Evolutionary conservation across 1,140 invertebrate genomes (phyloP).

Genomic region (Drosophila ananassae): DNA sequence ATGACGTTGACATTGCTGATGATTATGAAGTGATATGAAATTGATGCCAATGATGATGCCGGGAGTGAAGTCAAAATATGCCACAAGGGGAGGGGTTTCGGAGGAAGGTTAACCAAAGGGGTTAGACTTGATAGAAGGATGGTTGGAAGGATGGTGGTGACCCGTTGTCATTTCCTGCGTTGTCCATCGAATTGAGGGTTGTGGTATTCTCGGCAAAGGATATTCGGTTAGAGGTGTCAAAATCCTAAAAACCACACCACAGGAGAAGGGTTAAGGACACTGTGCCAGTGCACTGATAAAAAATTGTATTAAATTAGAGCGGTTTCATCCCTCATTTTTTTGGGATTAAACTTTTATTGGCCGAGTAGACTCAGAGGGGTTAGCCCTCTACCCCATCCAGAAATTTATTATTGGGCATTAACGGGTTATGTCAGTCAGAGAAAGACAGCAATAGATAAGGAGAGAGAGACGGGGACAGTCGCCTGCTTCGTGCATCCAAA

Average conservation of each 20-base stretch:
- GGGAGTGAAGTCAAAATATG: conserved; percentile 71
- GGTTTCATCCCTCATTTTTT: conserved; percentile 31
- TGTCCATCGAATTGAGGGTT: conserved; percentile 53
- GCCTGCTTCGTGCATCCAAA: conserved; percentile 44
- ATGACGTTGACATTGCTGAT: conserved; percentile 72
- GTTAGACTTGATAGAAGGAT: background rate
- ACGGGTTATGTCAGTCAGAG: conserved; percentile 58
- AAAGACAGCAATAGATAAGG: conserved; percentile 1
- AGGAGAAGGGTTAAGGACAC: conserved; percentile 17
- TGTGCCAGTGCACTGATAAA: conserved; percentile 65
- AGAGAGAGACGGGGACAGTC: conserved; percentile 6
- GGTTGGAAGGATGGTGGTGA: conserved; percentile 3
- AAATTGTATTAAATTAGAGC: conserved; percentile 75
- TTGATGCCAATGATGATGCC: conserved; percentile 78
- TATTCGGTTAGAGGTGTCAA: conserved; percentile 66
- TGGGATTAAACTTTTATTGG: conserved; percentile 83
- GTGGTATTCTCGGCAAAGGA: conserved; percentile 41
- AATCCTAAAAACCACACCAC: conserved; percentile 47
- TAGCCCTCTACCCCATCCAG: conserved; percentile 17
- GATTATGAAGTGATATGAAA: conserved; percentile 81
- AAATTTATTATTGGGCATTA: conserved; percentile 77
- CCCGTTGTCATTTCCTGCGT: conserved; percentile 54
- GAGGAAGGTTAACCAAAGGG: background rate
- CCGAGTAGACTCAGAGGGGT: conserved; percentile 61
- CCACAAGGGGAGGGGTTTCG: background rate